Base-by-base conservation (phyloP, 2,888 invertebrate species). In the Lepeophtheirus nordmannii region DNA sequence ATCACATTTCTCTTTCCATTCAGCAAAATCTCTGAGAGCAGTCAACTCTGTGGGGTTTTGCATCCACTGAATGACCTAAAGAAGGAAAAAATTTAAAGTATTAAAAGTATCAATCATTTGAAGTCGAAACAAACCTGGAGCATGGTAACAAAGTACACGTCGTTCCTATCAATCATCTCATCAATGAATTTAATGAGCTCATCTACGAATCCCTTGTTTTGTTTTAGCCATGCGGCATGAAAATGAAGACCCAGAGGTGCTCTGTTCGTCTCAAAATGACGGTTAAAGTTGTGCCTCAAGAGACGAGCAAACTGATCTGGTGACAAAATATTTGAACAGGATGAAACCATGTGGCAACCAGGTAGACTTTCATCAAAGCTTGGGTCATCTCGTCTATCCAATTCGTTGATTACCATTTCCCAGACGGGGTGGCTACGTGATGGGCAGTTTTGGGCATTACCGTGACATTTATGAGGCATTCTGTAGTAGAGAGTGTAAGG, bases 361-460 rank as follows among this genome's bases (percentile, higher is more conserved):
- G 91, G 90, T 67, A 92, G 80, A 7, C 88, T 88, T 76, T 92
- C 92, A 73, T 92, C 92, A 75, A 91, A 91, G 8, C 87, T 87
- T 7, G 91, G 91, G 74, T 92, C 91, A 75, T 92, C 91, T 76
- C 92, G 83, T 76, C 91, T 83, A 77, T 92, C 91, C 71, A 92
- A 78, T 75, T 92, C 92, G 75, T 92, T 92, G 89, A 92, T 89
- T 64, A 91, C 91, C 84, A 92, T 91, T 78, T 92, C 92, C 92
- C 92, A 92, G 57, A 92, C 89, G 37, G 91, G 90, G 73, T 92
- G 91, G 72, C 87, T 87, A 65, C 75, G 71, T 37, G 75, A 74
- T 23, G 92, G 92, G 73, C 92, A 92, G 76, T 91, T 91, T 74
- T 89, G 89, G 17, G 89, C 89, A 75, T 92, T 92, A 69, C 90